phyloP scores from a whole-genome alignment of 2,797 vertebrate species.

The Phrynocephalus guinanensis region DNA sequence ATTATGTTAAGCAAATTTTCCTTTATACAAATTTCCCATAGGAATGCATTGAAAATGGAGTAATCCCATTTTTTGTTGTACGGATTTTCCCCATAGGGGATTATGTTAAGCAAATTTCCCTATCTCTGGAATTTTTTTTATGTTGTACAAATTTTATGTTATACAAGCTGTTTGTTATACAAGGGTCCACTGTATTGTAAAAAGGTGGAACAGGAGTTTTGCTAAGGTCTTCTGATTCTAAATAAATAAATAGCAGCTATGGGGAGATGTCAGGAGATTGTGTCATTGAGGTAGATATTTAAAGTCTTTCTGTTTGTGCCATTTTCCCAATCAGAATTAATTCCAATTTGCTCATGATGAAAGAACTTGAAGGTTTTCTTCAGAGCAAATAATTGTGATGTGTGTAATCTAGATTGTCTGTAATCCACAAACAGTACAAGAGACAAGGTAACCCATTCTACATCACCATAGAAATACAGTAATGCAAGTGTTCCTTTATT shows the following conservation, averaged over 20 bases:
- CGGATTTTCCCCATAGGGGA: no score
- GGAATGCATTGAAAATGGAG: no score
- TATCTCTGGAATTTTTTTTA: no score
- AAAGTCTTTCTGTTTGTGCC: neutral
- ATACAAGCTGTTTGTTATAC: no score
- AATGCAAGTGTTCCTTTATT: neutral
- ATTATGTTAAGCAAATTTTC: no score
- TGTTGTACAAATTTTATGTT: no score
- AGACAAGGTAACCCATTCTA: neutral
- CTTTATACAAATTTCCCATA: no score
- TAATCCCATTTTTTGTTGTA: no score
- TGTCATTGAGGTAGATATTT: neutral
- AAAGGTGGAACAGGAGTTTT: neutral
- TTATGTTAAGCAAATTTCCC: no score
- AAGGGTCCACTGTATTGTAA: neutral
- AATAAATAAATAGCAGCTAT: neutral
- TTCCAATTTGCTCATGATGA: neutral
- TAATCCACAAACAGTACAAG: neutral
- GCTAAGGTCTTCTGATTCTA: neutral
- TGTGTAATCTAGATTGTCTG: neutral
- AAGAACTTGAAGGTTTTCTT: neutral
- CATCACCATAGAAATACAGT: neutral
- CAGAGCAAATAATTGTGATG: neutral
- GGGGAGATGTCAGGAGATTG: neutral
- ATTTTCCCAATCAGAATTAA: neutral